phyloP scores from a whole-genome alignment of 2,888 invertebrate genomes.

The Cartodere bifasciata region DNA sequence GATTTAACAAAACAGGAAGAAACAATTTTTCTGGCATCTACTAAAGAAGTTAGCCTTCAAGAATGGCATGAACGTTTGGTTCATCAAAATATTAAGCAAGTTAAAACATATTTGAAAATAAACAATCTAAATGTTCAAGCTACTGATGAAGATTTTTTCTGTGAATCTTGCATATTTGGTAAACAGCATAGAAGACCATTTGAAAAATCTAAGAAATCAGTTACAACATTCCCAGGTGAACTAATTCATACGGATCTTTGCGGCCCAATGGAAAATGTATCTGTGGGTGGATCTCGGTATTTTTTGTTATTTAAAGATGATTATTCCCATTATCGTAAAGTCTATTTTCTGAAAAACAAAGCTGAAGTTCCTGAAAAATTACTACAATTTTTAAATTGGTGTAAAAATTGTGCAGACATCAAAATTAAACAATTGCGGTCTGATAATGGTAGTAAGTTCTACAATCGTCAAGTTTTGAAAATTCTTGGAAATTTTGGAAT shows the following conservation, averaged over 20 bases:
- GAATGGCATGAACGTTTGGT: constrained; percentile 17
- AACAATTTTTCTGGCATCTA: too few relatives aligned
- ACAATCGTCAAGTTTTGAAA: constrained; percentile 17
- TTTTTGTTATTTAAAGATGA: constrained; percentile 18
- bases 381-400: constrained; percentile 15
- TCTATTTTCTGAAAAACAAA: constrained; percentile 18
- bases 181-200: constrained; percentile 5
- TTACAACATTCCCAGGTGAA: constrained; percentile 1
- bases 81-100: constrained; percentile 19
- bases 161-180: constrained; percentile 3
- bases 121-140: constrained; percentile 8
- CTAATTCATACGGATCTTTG: constrained; percentile 13
- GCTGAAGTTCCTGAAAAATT: constrained; percentile 13
- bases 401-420: constrained; percentile 21
- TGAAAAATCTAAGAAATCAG: constrained; percentile 1
- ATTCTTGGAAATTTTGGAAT: constrained; percentile 19
- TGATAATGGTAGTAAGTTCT: constrained; percentile 24
- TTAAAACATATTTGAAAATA: constrained; percentile 8
- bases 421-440: constrained; percentile 18
- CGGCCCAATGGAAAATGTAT: constrained; percentile 12
- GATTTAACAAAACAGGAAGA: too few relatives aligned
- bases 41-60: too few relatives aligned
- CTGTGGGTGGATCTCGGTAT: constrained; percentile 11
- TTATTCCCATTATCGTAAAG: constrained; percentile 12
- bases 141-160: not conserved